Conservation (phyloP, 2,888 invertebrate genomes). For the Strigamia transsilvanica region DNA sequence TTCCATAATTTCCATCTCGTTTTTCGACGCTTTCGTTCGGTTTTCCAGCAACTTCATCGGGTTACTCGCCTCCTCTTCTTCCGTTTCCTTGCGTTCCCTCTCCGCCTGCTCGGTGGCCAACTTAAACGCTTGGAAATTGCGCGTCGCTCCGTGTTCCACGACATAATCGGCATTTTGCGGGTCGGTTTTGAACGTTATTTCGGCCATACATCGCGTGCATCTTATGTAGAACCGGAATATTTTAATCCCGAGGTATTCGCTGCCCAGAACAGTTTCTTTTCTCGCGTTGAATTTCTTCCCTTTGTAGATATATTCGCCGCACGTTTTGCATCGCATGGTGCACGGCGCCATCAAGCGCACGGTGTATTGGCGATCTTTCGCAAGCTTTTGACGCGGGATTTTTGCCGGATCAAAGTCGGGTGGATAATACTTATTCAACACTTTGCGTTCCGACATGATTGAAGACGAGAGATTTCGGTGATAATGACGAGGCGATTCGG, state of each 20-base stretch:
- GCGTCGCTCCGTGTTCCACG: constrained; percentile 96
- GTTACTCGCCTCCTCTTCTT: no score
- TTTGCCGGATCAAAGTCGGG: constrained; percentile 99
- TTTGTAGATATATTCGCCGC: constrained; percentile 99
- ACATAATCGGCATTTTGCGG: constrained; percentile 97
- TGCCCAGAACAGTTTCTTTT: constrained; percentile 98
- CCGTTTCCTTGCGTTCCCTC: constrained; percentile 88
- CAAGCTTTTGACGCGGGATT: constrained; percentile 97
- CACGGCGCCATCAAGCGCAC: constrained; percentile 99
- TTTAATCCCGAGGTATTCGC: constrained; percentile 93
- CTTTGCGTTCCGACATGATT: constrained; percentile 95
- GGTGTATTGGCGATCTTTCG: constrained; percentile 94
- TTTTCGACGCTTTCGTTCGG: constrained; percentile 93
- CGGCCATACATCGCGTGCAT: constrained; percentile 96
- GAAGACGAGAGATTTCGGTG: no score
- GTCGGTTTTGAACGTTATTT: constrained; percentile 99
- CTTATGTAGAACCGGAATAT: constrained; percentile 99
- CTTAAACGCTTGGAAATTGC: constrained; percentile 97
- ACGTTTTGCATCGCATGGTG: constrained; percentile 97
- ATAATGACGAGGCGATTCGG: no score
- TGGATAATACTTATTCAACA: constrained; percentile 98
- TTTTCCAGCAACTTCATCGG: constrained; percentile 97
- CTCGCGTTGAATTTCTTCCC: constrained; percentile 99
- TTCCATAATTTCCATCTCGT: constrained; percentile 95
- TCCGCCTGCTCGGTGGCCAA: constrained; percentile 91